Evolutionary conservation across 2,113 vertebrate species (phyloP), one percentile per base, ranked within the genome.

Genomic region (Gymnorhina tibicen): DNA sequence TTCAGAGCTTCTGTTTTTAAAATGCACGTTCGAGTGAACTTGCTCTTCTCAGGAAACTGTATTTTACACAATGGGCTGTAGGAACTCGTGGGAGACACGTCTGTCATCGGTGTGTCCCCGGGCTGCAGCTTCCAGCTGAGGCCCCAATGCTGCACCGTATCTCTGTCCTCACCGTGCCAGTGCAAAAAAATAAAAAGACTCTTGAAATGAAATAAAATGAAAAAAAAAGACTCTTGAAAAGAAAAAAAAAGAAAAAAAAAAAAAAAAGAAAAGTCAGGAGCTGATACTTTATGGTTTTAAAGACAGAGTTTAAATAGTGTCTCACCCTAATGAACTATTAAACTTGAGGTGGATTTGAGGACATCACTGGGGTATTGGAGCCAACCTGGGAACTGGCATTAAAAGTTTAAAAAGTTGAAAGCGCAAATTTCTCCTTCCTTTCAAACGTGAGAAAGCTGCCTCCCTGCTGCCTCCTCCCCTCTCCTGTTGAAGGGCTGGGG

Each of bases 21-120:
- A 59, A 27, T 1, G 21, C 55, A 2, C 6, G 0, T 49, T 49
- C 0, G 11, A 8, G 26, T 4, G 46, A 72, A 30, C 16, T 15
- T 6, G n/a, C 4, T 56, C 16, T 30, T 41, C 18, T 3, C n/a
- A 9, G 58, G 37, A 49, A 63, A 11, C 32, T 15, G 12, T 5
- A 1, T 87, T 85, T 66, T 28, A 16, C 3, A 22, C 5, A 11
- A 3, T 4, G 79, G 41, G 50, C 16, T 60, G 1, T 17, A 33
- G 19, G 52, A 42, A 33, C 39, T 68, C 1, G 7, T 7, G 27
- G 32, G 75, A 53, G 32, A 13, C 15, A 18, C 7, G 4, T 24
- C 56, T 44, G 8, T 17, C 56, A 13, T 8, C 23, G 2, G 4
- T 5, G 16, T 10, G n/a, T 55, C 39, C 67, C 50, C 22, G 30